Evolutionary conservation across 2,888 invertebrate genomes (phyloP).

Genomic region (Leptinotarsa rubiginosa): DNA sequence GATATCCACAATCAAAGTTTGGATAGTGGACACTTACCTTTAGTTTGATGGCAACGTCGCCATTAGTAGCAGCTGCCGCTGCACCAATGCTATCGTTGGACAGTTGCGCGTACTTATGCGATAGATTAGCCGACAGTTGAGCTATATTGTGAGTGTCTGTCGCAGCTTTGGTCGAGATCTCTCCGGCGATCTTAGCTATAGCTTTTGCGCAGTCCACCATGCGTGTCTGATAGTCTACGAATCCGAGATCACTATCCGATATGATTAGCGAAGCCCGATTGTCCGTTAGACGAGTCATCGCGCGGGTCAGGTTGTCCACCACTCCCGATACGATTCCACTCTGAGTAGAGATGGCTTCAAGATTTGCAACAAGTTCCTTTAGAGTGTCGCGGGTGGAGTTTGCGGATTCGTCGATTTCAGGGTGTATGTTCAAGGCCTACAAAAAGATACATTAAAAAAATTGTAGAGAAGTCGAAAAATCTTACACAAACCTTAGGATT

Average conservation of each 20-base stretch:
- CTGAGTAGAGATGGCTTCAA: conserved; percentile 86
- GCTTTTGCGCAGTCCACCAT: conserved; percentile 97
- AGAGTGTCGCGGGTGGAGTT: conserved; percentile 83
- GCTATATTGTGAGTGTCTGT: conserved; percentile 80
- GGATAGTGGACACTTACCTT: conserved; percentile 60
- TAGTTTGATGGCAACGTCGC: conserved; percentile 82
- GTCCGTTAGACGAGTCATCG: conserved; percentile 85
- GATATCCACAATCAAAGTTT: no score
- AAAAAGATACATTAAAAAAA: not conserved
- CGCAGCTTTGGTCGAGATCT: conserved; percentile 89
- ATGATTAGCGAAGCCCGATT: conserved; percentile 80
- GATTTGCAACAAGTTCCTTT: conserved; percentile 81
- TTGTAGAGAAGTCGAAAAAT: not conserved
- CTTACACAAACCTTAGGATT: conserved; percentile 80
- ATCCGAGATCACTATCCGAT: conserved; percentile 75
- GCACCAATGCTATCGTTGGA: conserved; percentile 92
- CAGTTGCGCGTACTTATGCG: conserved; percentile 86
- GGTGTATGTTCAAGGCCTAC: conserved; percentile 82
- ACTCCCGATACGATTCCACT: conserved; percentile 91
- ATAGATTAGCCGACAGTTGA: conserved; percentile 85
- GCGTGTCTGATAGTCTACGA: conserved; percentile 96
- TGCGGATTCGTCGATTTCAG: conserved; percentile 85
- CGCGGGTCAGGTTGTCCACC: conserved; percentile 89
- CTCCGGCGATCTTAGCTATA: conserved; percentile 91
- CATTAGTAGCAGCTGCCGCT: conserved; percentile 89